phyloP scores from a whole-genome alignment of 2,113 vertebrate genomes.

The Rostratula benghalensis region DNA sequence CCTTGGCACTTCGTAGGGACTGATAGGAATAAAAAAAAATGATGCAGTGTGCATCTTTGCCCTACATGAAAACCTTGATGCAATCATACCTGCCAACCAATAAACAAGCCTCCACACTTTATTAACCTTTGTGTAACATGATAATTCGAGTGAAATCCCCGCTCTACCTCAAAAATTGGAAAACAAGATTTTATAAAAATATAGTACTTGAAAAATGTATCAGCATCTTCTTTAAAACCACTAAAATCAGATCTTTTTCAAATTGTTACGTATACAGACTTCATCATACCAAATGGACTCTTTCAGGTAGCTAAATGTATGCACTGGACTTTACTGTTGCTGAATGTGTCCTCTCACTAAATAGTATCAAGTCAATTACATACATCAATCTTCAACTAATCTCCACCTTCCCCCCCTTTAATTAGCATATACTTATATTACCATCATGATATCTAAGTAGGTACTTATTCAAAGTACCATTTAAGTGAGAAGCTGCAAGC shows the following conservation, averaged over 20 bases:
- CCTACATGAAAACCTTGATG: background rate
- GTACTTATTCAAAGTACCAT: background rate
- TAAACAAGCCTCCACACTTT: background rate
- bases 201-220: background rate
- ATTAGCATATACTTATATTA: background rate
- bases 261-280: background rate
- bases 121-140: background rate
- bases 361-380: background rate
- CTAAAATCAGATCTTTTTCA: background rate
- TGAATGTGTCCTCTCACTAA: background rate
- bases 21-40: background rate
- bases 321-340: background rate
- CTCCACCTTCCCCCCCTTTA: background rate
- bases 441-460: background rate
- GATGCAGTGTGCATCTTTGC: background rate
- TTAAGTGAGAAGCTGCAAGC: slow-evolving; percentile 84
- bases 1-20: background rate
- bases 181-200: background rate
- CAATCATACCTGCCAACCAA: background rate
- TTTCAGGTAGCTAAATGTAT: background rate
- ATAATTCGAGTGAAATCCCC: background rate
- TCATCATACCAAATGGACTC: background rate
- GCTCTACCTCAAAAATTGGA: background rate
- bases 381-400: background rate
- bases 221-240: background rate